These are phyloP conservation scores for Sphecodes monilicornis DNA, from an alignment of 2,888 invertebrate genomes.

Conservation along the genomic window DNA sequence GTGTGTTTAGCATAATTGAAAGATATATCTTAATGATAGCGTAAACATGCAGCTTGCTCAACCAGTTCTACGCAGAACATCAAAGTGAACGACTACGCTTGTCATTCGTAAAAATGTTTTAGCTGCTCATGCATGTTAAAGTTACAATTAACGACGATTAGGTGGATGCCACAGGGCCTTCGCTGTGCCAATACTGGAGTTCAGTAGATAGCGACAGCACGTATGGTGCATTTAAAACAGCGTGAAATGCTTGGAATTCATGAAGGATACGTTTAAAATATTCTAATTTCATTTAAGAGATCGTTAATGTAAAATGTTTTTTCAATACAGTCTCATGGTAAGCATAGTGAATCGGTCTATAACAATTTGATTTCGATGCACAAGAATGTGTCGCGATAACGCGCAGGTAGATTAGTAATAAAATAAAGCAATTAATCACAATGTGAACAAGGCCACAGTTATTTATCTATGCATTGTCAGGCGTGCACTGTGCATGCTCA, in stretches of 20 bases:
- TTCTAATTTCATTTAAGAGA: not conserved
- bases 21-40: constrained; percentile 10
- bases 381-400: not conserved
- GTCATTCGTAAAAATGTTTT: not conserved
- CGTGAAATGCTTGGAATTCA: not conserved
- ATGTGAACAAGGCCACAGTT: not conserved
- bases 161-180: not conserved
- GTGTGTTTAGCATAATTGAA: not conserved
- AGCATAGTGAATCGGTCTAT: no score
- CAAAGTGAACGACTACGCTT: not conserved
- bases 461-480: constrained; percentile 22
- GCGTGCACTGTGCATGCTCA: not conserved
- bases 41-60: not conserved
- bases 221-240: not conserved
- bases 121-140: not conserved
- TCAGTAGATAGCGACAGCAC: not conserved
- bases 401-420: constrained; percentile 11
- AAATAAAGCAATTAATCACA: constrained; percentile 36
- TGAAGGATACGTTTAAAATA: not conserved
- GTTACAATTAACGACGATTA: constrained; percentile 8
- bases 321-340: no score
- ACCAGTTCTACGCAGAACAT: constrained; percentile 6
- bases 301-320: not conserved
- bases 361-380: not conserved
- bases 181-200: not conserved